Conservation (phyloP, 2,113 vertebrate species). For the Corythaixoides concolor region DNA sequence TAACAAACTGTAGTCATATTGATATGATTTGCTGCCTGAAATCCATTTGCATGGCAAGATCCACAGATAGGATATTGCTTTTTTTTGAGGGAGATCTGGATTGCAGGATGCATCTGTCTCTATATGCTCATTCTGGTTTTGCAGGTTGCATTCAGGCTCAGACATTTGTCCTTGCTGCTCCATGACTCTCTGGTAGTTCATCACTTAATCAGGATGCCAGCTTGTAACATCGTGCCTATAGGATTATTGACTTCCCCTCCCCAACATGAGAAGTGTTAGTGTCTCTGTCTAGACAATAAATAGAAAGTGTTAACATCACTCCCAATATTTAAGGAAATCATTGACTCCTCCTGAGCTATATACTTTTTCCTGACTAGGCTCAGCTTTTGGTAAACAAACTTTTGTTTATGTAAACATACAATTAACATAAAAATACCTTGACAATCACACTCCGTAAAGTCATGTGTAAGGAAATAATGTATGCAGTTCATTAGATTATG, state of each 20-base stretch:
- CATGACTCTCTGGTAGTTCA: neutral
- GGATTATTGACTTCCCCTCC: neutral
- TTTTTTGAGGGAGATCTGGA: neutral
- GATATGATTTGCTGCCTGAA: neutral
- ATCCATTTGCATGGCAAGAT: neutral
- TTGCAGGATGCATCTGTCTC: neutral
- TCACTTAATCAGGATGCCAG: neutral
- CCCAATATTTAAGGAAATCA: neutral
- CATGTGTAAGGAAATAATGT: neutral
- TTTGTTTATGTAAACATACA: neutral
- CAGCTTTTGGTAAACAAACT: neutral
- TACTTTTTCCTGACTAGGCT: neutral
- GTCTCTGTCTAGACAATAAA: neutral
- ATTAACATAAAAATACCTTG: neutral
- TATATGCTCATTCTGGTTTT: neutral
- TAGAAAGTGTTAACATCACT: fast-evolving
- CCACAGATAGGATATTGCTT: neutral
- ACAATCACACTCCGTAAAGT: neutral
- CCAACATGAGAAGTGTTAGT: neutral
- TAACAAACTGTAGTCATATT: neutral
- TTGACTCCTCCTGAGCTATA: neutral
- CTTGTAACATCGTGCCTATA: neutral
- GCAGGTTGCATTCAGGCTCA: neutral
- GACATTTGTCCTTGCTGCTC: neutral
- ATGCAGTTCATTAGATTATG: neutral